A percentile compares a stretch with the other conserved stretches of the same genome.
phyloP scores from a whole-genome alignment of 2,113 vertebrate species.

The Carassius auratus region DNA sequence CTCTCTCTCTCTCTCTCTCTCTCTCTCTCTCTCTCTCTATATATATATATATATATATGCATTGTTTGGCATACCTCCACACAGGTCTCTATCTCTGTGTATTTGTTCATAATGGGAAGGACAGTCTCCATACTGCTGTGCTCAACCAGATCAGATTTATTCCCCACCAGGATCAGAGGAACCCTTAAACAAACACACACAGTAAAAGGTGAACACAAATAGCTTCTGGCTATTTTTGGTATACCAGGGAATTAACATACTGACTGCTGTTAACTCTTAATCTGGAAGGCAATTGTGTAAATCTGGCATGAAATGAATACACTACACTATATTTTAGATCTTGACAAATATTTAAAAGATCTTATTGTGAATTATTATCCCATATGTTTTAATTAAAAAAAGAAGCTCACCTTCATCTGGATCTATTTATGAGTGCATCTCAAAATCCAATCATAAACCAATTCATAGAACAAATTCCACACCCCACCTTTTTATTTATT shows the following conservation, averaged over 20 bases:
- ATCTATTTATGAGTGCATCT: background rate
- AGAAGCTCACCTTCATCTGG: background rate
- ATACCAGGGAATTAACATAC: background rate
- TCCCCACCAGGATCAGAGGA: slow-evolving; percentile 96
- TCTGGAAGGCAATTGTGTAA: background rate
- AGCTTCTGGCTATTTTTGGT: background rate
- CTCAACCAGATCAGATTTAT: slow-evolving; percentile 97
- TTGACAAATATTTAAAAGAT: background rate
- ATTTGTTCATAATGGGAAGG: slow-evolving; percentile 97
- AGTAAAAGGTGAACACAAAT: background rate
- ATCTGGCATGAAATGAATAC: background rate
- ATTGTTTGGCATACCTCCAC: slow-evolving; percentile 83
- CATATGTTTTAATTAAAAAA: background rate
- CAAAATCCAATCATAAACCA: background rate
- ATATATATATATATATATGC: slow-evolving; percentile 31
- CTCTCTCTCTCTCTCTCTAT: no score
- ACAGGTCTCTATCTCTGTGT: slow-evolving; percentile 96
- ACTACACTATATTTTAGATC: background rate
- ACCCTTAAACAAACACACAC: slow-evolving; percentile 73
- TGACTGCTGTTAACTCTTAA: background rate
- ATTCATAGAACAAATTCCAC: background rate
- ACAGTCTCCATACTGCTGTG: slow-evolving; percentile 99
- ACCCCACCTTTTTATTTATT: background rate
- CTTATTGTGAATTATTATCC: background rate
- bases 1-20: no score